Conservation (phyloP, 2,888 invertebrate genomes). For the Cantharis rufa region DNA sequence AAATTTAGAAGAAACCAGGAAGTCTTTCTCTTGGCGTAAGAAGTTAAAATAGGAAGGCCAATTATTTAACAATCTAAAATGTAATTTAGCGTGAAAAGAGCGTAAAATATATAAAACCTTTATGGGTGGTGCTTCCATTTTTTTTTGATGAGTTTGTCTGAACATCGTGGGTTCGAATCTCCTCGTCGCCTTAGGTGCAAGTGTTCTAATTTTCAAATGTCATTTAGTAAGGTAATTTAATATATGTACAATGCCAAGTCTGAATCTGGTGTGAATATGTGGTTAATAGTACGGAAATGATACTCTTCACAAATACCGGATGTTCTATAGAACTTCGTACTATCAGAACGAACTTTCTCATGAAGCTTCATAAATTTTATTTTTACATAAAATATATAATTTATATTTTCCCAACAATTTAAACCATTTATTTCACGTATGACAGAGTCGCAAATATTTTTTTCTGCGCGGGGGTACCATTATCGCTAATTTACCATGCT, state of each 20-base stretch:
- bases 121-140: not conserved
- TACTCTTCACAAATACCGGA: constrained; percentile 12
- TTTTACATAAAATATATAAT: not conserved
- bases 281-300: constrained; percentile 20
- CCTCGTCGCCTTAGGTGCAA: not conserved
- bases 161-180: not conserved
- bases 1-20: not conserved
- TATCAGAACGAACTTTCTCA: constrained; percentile 4
- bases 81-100: not conserved
- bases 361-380: not conserved
- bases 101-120: not conserved
- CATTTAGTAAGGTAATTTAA: not conserved
- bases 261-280: not conserved
- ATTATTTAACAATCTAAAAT: not conserved
- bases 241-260: not conserved
- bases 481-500: not conserved
- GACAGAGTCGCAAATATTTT: not conserved
- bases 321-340: not conserved
- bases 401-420: not conserved
- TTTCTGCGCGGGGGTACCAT: not conserved
- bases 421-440: not conserved
- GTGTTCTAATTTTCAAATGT: not conserved
- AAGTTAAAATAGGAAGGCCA: not conserved
- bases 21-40: not conserved
- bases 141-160: not conserved